phyloP scores from a whole-genome alignment of 2,113 vertebrate species.

The Macroglossus sobrinus region DNA sequence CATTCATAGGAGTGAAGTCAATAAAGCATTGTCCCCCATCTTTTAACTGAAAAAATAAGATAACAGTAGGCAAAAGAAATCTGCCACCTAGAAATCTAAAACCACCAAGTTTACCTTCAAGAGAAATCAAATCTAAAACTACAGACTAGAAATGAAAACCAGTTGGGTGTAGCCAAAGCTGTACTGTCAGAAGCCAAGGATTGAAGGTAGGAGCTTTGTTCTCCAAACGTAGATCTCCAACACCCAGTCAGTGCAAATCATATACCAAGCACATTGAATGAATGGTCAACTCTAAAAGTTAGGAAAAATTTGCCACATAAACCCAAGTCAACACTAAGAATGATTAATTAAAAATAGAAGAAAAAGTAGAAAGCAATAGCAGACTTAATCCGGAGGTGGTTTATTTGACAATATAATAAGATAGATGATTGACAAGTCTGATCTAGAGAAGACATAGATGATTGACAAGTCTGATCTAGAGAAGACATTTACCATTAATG shows the following conservation, averaged over 20 bases:
- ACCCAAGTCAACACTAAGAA: background rate
- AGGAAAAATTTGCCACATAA: background rate
- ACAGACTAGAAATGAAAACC: background rate
- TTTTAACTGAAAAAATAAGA: background rate
- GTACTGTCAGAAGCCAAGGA: background rate
- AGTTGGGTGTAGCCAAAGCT: background rate
- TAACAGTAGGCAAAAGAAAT: background rate
- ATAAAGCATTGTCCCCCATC: conserved; percentile 45
- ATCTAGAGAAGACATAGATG: background rate
- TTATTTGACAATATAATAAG: background rate
- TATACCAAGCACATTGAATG: background rate
- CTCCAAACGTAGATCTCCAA: background rate
- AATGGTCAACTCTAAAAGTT: background rate
- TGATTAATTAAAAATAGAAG: background rate
- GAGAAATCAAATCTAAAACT: background rate
- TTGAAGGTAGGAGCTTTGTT: background rate
- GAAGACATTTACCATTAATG: background rate
- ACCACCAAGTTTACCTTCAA: background rate
- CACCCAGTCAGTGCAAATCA: background rate
- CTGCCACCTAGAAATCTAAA: background rate
- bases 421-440: background rate
- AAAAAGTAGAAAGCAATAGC: background rate
- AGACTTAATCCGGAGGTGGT: background rate
- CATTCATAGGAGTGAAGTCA: conserved; percentile 49
- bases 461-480: background rate